Evolutionary conservation across 92 coral and sea anemone species (phyloP), one percentile per base, ranked within the genome.

Genomic region (Scolanthus callimorphus): DNA sequence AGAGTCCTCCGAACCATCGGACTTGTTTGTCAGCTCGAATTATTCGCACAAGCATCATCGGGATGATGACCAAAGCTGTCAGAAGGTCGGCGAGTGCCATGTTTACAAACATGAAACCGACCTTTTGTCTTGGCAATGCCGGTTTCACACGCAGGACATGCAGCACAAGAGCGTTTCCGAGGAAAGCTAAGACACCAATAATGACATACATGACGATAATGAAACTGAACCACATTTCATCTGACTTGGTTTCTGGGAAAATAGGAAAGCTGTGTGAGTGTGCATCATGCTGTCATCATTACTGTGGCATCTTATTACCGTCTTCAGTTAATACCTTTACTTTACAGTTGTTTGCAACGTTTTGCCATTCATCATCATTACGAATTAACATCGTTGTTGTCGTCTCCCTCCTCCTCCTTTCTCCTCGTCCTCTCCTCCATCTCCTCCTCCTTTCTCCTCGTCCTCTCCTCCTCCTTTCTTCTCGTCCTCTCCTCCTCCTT

Each of bases 21-120:
- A 6, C 15, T 6, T 34, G 6, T 19, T 21, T 11, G 4, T 4
- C 23, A 6, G 19, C 52, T 11, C 4, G 12, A 4, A 4, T 10
- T 4, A 46, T 11, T 19, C 17, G 19, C 6, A 34, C 43, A 6
- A 63, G 1, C 8, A 46, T 15, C 50, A 31, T 3, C 2, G 72
- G 62, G 11, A 44, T 31, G 50, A 57, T 49, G n/a, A 65, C 30
- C 20, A 26, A 21, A 10, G 72, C 30, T 3, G 61, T 31, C 9
- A 65, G 48, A 53, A 65, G 44, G 30, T 65, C 72, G 39, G 72
- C 55, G 1, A 38, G 11, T 11, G 72, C 72, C 72, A 65, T 65
- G 49, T 65, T 65, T 11, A 61, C 59, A 30, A 65, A 49, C 52
- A 46, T 46, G 52, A 46, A 46, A 21, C 52, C 52, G 11, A 46